Base-by-base conservation (phyloP, 2,888 invertebrate genomes). In the Tineola bisselliella region DNA sequence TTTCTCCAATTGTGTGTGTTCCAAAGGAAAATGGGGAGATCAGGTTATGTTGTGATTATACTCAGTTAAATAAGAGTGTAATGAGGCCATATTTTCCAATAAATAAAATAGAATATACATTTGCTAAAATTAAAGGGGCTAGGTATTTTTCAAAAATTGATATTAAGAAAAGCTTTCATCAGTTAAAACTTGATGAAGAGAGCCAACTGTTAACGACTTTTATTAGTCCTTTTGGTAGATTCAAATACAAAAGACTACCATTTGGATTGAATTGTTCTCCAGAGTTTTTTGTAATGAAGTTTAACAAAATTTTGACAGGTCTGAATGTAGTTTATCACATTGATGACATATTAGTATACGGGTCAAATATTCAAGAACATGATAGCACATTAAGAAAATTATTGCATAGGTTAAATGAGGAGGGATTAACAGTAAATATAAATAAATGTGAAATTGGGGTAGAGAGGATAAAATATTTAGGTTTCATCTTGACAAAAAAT, bases 201-300 rank as follows among this genome's bases (percentile, higher is more conserved):
- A 43, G 19, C 17, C 56, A 62, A 10, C n/a, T 56, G 25, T 43
- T 63, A 1, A 65, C 65, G 5, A 64, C 64, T 11, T 54, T 64
- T 58, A 62, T 63, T 43, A 62, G 62, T 43, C 64, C 64, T n/a
- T 64, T 63, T 62, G 63, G 64, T 19, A 61, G 64, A n/a, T 64
- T 61, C 61, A 38, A 63, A 30, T 65, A 63, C 31, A 65, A 63
- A 11, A 61, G 62, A 13, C 25, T 63, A 25, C 63, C 62, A 4
- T 61, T 64, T 12, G 64, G 62, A n/a, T 25, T 63, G n/a, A 62
- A 62, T 59, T 63, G 63, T 30, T 60, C 63, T 12, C 61, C 62
- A 15, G 63, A 63, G 30, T 63, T 61, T 57, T 63, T 63, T 57
- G 56, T 44, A 13, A 63, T 63, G 63, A 63, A 62, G 18, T 64